Base-by-base conservation (phyloP, 2,797 vertebrate genomes). In the Pangasius larnaudii region DNA sequence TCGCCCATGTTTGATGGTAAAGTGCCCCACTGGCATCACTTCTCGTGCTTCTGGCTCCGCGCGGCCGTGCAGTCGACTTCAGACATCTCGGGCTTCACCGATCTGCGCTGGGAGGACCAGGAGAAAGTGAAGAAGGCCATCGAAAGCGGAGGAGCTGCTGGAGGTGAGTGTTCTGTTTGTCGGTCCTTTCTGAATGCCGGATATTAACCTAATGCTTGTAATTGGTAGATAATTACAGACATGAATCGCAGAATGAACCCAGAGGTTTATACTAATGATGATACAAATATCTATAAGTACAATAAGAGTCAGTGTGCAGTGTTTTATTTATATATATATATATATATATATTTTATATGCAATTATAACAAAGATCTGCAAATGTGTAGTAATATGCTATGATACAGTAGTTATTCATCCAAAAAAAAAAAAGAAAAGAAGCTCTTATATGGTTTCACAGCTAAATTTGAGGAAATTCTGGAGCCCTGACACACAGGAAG, bases 1-100 rank as follows among this genome's bases (percentile, higher is more conserved):
- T 99, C 98, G 0, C 98, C 98, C 84, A 98, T 98, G 97, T 99
- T 98, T 74, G 98, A 99, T 82, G 98, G 99, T 2, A 99, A 99
- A 93, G 97, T 99, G 63, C 98, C 99, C 0, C 98, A 99, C 91
- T 99, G 99, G 98, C 97, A 99, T 93, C 99, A 99, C 93, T 99
- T 98, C 91, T 96, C 98, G 78, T 99, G 99, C 92, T 99, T 99
- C 95, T 99, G 98, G 98, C 98, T 96, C 93, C 92, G 97, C 2
- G 97, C 97, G 6, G 94, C 97, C 0, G 95, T 96, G 0, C 94
- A 98, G 92, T 96, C 96, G 53, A 92, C 95, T 0, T 84, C 91
- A 0, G 98, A 99, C 78, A 96, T 99, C 0, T 96, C 96, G 0
- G 98, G 99, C 0, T 99, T 96, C 75, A 95, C 97, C 0, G 98